Evolutionary conservation across 2,113 vertebrate genomes (phyloP), one percentile per base, ranked within the genome.

Genomic region (Vicugna pacos): DNA sequence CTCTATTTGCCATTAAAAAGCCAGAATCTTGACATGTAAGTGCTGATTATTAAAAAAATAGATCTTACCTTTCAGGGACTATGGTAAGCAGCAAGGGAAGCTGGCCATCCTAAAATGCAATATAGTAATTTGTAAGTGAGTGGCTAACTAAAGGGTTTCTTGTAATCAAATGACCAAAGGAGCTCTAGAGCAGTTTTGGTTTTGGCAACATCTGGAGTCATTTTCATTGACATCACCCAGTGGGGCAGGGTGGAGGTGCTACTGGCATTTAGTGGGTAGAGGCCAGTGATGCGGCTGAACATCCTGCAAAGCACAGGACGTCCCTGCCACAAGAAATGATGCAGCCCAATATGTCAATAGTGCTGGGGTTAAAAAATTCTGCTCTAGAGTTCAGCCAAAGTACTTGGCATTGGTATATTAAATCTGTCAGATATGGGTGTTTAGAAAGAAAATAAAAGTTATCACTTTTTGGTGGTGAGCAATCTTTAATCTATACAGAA

Each of bases 1-100:
- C 20, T 70, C 56, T 48, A 3, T 58, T 14, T 91, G 6, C 30
- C 19, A 38, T 14, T 72, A 64, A 84, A 28, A 82, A 93, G 77
- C 19, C 32, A 79, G 42, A 94, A 77, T 70, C 48, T 77, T 82
- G 24, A 58, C 86, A 81, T 24, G 48, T 73, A 22, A 89, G 42
- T 10, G 1, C 46, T 70, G 22, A 84, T 35, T 92, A 48, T 56
- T 5, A 73, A 65, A 76, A 42, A 91, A 81, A 52, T 35, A 50
- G 22, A 76, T 30, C 79, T 13, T 67, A 26, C 24, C 62, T 48
- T 70, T 77, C 5, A 42, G 30, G 26, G 32, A 38, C 24, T 24
- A 26, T 38, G 65, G 30, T 24, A 76, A 87, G 8, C 80, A 87
- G 9, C 32, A 92, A 83, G 32, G 28, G 22, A 62, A 42, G 64